Evolutionary conservation across 2,888 invertebrate genomes (phyloP).

Genomic region (Oligia fasciuncula): DNA sequence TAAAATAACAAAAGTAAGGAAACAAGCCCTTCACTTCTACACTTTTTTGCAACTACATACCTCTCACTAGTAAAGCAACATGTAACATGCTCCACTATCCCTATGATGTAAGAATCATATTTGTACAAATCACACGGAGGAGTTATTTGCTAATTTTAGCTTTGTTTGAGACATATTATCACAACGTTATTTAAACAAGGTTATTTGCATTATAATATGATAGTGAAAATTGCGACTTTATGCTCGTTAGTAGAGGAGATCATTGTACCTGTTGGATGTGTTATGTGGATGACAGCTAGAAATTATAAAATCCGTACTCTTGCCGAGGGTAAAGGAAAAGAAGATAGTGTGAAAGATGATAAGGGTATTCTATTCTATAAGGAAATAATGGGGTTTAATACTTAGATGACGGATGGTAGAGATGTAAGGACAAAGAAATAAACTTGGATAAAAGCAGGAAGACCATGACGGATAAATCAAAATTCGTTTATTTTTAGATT

Average conservation of each 20-base stretch:
- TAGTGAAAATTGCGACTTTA: conserved; percentile 21
- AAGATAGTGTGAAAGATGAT: not conserved
- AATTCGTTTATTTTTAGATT: too few species aligned
- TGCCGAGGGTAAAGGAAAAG: not conserved
- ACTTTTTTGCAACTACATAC: not conserved
- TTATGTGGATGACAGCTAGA: not conserved
- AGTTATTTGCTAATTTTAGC: conserved; percentile 43
- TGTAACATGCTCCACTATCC: not conserved
- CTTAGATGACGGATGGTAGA: too few species aligned
- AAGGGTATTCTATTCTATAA: too few species aligned
- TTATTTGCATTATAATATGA: conserved; percentile 32
- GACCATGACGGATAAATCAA: too few species aligned
- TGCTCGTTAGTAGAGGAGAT: not conserved
- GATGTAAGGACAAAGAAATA: too few species aligned
- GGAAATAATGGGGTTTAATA: too few species aligned
- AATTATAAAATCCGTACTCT: too few species aligned
- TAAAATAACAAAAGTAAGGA: not conserved
- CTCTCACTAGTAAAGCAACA: not conserved
- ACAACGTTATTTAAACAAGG: conserved; percentile 12
- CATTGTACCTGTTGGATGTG: not conserved
- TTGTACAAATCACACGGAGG: conserved; percentile 35
- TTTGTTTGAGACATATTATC: conserved; percentile 32
- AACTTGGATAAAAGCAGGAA: too few species aligned
- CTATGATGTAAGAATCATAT: conserved; percentile 35
- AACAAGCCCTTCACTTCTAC: not conserved